These are phyloP conservation scores for Cheilosia impressa DNA, from an alignment of 2,888 invertebrate genomes.

Conservation along the genomic window DNA sequence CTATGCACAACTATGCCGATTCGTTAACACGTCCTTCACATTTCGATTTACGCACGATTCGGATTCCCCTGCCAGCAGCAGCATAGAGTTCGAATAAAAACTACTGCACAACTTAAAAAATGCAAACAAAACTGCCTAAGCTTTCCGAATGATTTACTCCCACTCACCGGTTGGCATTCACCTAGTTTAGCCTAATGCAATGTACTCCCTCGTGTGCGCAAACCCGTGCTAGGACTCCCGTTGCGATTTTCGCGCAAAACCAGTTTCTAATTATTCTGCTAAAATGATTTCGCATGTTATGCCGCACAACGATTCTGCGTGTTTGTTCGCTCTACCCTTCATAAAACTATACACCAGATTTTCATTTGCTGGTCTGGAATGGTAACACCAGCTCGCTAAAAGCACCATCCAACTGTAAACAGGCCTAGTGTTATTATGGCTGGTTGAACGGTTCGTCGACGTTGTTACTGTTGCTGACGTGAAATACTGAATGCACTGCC, in stretches of 20 bases:
- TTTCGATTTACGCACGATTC: neutral
- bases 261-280: constrained; percentile 67
- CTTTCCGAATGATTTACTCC: constrained; percentile 23
- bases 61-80: neutral
- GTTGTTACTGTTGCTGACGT: constrained; percentile 20
- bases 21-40: neutral
- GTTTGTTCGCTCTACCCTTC: constrained; percentile 31
- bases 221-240: constrained; percentile 35
- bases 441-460: constrained; percentile 22
- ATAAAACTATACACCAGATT: neutral
- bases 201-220: constrained; percentile 19
- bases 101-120: neutral
- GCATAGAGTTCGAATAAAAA: neutral
- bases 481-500: neutral
- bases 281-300: constrained; percentile 57
- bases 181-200: constrained; percentile 10
- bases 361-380: constrained; percentile 48
- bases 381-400: constrained; percentile 49
- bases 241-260: constrained; percentile 53
- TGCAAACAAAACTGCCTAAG: neutral
- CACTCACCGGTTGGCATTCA: neutral
- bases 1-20: neutral
- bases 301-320: constrained; percentile 54
- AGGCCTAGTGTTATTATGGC: constrained; percentile 41
- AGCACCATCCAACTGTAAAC: constrained; percentile 56